phyloP scores from a whole-genome alignment of 2,888 invertebrate species.

The Cryptophagus acutangulus region DNA sequence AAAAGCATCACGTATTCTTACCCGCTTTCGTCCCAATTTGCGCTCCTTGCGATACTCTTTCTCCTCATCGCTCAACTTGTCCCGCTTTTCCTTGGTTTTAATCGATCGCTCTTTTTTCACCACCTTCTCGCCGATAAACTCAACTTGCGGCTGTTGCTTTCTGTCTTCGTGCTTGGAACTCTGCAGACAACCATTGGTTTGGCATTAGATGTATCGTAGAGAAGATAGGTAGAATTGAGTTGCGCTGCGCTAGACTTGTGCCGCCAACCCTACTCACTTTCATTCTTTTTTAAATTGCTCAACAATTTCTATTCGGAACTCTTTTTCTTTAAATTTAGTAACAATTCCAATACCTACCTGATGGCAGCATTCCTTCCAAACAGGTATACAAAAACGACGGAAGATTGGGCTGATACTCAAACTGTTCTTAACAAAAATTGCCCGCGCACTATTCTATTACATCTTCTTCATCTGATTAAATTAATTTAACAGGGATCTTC shows the following conservation, averaged over 20 bases:
- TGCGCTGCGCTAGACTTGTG: background rate
- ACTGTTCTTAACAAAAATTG: too few relatives aligned
- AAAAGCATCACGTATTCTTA: constrained; percentile 44
- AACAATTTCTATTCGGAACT: background rate
- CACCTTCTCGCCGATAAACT: constrained; percentile 43
- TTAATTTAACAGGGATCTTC: too few relatives aligned
- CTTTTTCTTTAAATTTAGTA: constrained; percentile 1
- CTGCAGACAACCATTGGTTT: constrained; percentile 43
- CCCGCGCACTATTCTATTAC: too few relatives aligned
- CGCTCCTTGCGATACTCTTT: constrained; percentile 76
- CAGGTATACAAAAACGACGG: constrained; percentile 33
- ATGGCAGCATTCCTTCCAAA: constrained; percentile 3
- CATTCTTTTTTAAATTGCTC: background rate
- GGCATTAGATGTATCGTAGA: constrained; percentile 15
- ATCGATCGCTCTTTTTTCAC: constrained; percentile 52
- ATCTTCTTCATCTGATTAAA: too few relatives aligned
- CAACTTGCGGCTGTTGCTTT: constrained; percentile 37
- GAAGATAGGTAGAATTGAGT: background rate
- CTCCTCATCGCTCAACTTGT: constrained; percentile 70
- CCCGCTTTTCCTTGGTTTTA: constrained; percentile 55
- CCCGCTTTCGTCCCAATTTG: constrained; percentile 75
- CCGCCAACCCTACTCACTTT: constrained; percentile 6
- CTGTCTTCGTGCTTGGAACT: constrained; percentile 50
- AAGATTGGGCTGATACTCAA: constrained; percentile 48
- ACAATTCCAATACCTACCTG: constrained; percentile 21